phyloP scores from a whole-genome alignment of 2,797 vertebrate species.

The Falco concolor region DNA sequence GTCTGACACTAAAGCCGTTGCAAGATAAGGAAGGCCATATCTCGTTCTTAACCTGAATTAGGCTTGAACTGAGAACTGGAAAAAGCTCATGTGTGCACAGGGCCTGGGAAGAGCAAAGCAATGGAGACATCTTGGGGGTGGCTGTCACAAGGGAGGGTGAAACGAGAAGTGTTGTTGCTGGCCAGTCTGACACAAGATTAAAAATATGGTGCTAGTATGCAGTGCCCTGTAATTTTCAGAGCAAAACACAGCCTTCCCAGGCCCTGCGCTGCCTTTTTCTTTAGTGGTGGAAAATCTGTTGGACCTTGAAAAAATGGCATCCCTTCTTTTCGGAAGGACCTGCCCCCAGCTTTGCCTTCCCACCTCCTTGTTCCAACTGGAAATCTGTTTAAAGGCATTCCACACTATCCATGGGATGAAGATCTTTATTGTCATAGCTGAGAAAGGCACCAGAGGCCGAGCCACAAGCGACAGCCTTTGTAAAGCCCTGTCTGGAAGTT shows the following conservation, averaged over 20 bases:
- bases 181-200: not conserved
- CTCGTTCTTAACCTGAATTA: not conserved
- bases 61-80: not conserved
- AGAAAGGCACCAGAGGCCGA: not conserved
- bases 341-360: not conserved
- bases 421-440: not conserved
- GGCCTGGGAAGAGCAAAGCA: not conserved
- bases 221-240: constrained; percentile 31
- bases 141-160: not conserved
- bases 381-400: not conserved
- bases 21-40: not conserved
- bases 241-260: not conserved
- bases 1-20: not conserved
- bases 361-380: not conserved
- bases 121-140: not conserved
- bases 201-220: not conserved
- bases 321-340: not conserved
- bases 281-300: not conserved
- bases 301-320: not conserved
- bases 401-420: not conserved
- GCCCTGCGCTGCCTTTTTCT: not conserved
- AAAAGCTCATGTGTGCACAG: not conserved
- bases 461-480: not conserved
- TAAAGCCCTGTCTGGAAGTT: not conserved
- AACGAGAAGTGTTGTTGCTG: not conserved